Base-by-base conservation (phyloP, 2,888 invertebrate species). In the Drosophila sordidapex region DNA sequence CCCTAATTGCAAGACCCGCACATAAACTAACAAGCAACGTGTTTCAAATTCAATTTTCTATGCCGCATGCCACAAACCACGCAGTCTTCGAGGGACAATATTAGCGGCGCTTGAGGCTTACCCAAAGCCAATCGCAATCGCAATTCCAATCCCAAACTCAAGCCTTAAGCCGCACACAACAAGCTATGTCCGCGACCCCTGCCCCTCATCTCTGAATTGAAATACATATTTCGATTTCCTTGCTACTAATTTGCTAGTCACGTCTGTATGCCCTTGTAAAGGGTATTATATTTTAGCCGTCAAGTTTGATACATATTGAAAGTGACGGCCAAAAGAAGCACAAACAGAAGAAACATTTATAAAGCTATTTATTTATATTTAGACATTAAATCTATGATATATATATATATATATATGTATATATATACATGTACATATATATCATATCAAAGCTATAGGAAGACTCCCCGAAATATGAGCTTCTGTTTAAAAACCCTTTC, bases 21-120 rank as follows among this genome's bases (percentile, higher is more conserved):
- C 53, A 54, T 52, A 53, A 29, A 18, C 61, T 38, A 21, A 57
- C 27, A 36, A 57, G 48, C 43, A 33, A 70, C 53, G 73, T 77
- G 52, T 67, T 62, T 67, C 78, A 51, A 72, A 79, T 72, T 69
- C 38, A 72, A 79, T 79, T 78, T 54, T 11, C 60, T 51, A 43
- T 56, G 51, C 46, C 51, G 21, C 11, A 69, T 46, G 63, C 27
- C 66, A 43, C 57, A 61, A 18, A 40, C 18, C 46, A 33, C 8
- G 25, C 21, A 11, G 54, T 66, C 65, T 61, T 54, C 54, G n/a
- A 48, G 51, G 29, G 25, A 38, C 36, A 52, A 46, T 35, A 33
- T 43, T 46, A 46, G 25, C 18, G 35, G 29, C 13, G n/a, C 25
- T n/a, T 7, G n/a, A 13, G 33, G 21, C n/a, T 2, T 33, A 33